A percentile compares a stretch with the other conserved stretches of the same genome.
Conservation (phyloP, 1,140 invertebrate genomes). For the Lethrus apterus region DNA sequence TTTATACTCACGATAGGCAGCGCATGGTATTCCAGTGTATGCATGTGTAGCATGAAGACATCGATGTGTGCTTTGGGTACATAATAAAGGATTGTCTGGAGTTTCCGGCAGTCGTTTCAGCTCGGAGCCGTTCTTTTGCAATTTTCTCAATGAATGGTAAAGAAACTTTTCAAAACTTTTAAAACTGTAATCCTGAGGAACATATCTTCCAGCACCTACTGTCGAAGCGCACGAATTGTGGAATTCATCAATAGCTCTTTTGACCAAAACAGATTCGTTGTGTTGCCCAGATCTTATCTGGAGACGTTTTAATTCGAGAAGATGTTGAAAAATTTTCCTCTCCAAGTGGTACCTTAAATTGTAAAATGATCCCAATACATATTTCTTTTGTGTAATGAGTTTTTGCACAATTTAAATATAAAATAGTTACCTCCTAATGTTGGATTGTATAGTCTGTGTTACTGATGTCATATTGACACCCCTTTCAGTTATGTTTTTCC, state of each 20-base stretch:
- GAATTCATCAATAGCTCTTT: conserved; percentile 73
- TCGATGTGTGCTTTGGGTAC: conserved; percentile 75
- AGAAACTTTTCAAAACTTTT: conserved; percentile 87
- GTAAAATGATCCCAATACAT: not conserved
- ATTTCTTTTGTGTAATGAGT: conserved; percentile 2
- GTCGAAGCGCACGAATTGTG: conserved; percentile 63
- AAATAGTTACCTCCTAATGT: conserved; percentile 60
- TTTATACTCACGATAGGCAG: conserved; percentile 66
- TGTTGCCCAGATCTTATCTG: conserved; percentile 84
- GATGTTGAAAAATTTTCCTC: conserved; percentile 87
- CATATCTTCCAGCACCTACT: conserved; percentile 63
- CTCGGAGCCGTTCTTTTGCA: conserved; percentile 61
- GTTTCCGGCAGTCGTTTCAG: conserved; percentile 54
- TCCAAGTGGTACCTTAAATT: conserved; percentile 76
- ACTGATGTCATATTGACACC: conserved; percentile 62
- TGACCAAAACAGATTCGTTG: conserved; percentile 84
- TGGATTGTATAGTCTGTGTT: conserved; percentile 57
- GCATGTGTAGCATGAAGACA: conserved; percentile 86
- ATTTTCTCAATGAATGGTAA: conserved; percentile 74
- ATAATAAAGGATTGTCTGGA: conserved; percentile 56
- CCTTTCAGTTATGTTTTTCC: conserved; percentile 57
- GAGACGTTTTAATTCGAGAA: conserved; percentile 84
- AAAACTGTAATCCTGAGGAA: conserved; percentile 65
- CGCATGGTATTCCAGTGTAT: conserved; percentile 81
- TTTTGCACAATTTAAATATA: conserved; percentile 15